Evolutionary conservation across 2,113 vertebrate genomes (phyloP).

Genomic region (Macrotis lagotis): DNA sequence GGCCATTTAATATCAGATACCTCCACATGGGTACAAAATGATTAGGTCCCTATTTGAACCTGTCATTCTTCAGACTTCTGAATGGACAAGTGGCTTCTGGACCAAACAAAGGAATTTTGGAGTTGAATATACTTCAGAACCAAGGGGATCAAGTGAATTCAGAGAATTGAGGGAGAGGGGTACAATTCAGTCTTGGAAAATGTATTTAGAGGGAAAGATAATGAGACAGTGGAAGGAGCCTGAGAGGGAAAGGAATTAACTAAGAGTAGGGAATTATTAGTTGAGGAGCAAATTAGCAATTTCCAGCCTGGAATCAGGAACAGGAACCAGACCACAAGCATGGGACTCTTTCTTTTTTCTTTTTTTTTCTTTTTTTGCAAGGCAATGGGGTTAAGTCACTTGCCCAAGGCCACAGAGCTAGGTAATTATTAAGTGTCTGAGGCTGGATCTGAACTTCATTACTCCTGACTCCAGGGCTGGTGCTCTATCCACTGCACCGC

Average conservation of each 20-base stretch:
- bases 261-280: neutral
- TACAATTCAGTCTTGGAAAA: neutral
- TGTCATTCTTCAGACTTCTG: neutral
- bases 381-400: too few relatives aligned
- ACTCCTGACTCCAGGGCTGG: too few relatives aligned
- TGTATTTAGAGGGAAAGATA: neutral
- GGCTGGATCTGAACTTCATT: too few relatives aligned
- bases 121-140: neutral
- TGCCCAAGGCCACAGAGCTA: too few relatives aligned
- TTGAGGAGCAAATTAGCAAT: neutral
- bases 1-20: neutral
- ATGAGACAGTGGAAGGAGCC: neutral
- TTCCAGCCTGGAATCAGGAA: neutral
- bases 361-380: too few relatives aligned
- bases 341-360: neutral
- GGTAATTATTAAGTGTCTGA: too few relatives aligned
- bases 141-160: too few relatives aligned
- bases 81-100: neutral
- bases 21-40: neutral
- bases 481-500: too few relatives aligned
- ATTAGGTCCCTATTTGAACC: neutral
- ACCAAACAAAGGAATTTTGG: neutral
- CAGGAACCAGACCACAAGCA: neutral
- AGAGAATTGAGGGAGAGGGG: neutral
- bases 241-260: neutral